Evolutionary conservation across 2,113 vertebrate genomes (phyloP).

Genomic region (Scytalopus superciliaris): DNA sequence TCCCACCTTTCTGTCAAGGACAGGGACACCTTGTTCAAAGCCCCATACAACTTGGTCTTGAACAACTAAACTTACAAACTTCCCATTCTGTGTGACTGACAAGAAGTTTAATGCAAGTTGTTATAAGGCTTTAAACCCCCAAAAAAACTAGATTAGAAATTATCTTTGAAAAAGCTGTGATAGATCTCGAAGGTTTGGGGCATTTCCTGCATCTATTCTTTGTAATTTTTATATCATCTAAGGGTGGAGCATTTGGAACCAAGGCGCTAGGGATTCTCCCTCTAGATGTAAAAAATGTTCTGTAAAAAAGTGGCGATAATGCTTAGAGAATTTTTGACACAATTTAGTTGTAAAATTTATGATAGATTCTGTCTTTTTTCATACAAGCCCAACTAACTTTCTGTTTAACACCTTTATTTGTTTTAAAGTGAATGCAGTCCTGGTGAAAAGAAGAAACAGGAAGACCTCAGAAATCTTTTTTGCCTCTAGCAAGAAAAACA

Average conservation of each 20-base stretch:
- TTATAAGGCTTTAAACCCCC: background rate
- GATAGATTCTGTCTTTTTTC: background rate
- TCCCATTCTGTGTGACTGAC: background rate
- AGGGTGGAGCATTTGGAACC: background rate
- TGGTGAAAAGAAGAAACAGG: background rate
- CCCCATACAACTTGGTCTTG: background rate
- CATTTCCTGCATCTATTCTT: background rate
- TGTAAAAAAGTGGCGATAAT: background rate
- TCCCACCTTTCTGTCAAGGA: too few relatives aligned
- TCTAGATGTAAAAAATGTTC: background rate
- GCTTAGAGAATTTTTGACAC: background rate
- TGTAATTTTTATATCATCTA: background rate
- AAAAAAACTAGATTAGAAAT: background rate
- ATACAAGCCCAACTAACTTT: background rate
- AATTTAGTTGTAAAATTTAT: background rate
- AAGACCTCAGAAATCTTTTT: background rate
- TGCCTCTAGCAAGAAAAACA: background rate
- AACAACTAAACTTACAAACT: background rate
- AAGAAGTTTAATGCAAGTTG: background rate
- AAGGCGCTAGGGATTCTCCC: background rate
- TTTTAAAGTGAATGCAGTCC: background rate
- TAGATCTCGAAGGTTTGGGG: background rate
- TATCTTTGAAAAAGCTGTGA: background rate
- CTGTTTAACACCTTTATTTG: background rate
- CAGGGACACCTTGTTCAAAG: background rate